These are phyloP conservation scores for Myotis pilosus DNA, from an alignment of 2,797 vertebrate species.

Conservation along the genomic window DNA sequence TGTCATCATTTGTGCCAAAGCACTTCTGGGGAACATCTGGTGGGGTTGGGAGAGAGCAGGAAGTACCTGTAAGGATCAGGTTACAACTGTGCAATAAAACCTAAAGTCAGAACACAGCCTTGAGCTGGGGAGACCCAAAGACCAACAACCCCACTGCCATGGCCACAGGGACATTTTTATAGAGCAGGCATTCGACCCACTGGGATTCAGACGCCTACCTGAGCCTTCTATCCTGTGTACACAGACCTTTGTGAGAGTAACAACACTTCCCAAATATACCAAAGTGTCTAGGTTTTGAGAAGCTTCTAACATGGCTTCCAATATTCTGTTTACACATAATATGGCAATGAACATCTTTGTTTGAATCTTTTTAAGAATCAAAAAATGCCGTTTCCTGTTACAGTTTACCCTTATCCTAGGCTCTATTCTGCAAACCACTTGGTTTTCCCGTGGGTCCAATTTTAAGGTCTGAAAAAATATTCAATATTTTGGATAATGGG, in stretches of 20 bases:
- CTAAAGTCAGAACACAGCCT: neutral
- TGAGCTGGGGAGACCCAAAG: neutral
- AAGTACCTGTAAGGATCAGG: neutral
- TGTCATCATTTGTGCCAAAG: neutral
- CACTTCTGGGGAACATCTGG: neutral
- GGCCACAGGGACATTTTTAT: neutral
- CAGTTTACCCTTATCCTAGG: neutral
- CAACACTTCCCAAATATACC: neutral
- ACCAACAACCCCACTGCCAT: neutral
- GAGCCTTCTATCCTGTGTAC: neutral
- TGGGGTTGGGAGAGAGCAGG: neutral
- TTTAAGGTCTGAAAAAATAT: neutral
- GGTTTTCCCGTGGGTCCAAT: neutral
- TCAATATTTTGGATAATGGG: constrained; percentile 19
- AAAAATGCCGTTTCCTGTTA: neutral
- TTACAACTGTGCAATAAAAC: neutral
- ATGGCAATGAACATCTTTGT: neutral
- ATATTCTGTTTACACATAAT: neutral
- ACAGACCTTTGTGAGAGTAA: neutral
- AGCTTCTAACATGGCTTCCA: neutral
- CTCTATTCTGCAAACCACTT: neutral
- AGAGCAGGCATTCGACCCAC: neutral
- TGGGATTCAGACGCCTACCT: neutral
- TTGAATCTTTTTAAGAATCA: neutral
- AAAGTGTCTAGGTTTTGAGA: neutral